Evolutionary conservation across 53 echinoderm and acorn worm genomes (phyloP).

Genomic region (Antedon mediterranea): DNA sequence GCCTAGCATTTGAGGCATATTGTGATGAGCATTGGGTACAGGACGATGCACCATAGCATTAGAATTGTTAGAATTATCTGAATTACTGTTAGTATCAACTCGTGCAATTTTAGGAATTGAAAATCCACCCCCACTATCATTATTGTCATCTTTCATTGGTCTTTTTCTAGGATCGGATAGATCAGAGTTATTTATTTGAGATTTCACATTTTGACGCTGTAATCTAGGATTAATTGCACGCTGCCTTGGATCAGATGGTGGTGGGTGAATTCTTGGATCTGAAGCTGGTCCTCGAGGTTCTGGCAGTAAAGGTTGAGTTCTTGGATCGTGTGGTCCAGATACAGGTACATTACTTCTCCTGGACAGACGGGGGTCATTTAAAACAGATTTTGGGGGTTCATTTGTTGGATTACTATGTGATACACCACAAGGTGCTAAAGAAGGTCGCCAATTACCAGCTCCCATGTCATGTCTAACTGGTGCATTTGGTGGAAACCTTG

Average conservation of each 20-base stretch:
- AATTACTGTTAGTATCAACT: conserved; percentile 26
- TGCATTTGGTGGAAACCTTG: conserved; percentile 1
- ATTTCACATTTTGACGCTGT: conserved; percentile 26
- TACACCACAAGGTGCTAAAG: not conserved
- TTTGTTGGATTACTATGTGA: not conserved
- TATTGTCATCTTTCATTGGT: not conserved
- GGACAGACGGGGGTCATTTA: conserved; percentile 35
- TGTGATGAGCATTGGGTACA: conserved; percentile 58
- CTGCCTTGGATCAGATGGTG: not conserved
- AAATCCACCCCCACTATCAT: conserved; percentile 12
- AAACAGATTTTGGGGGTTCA: conserved; percentile 4
- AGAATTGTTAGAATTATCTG: conserved; percentile 21
- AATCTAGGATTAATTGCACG: conserved; percentile 34
- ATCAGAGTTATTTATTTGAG: conserved; percentile 6
- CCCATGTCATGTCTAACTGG: not conserved
- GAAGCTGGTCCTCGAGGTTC: not conserved
- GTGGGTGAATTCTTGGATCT: not conserved
- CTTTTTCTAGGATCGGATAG: conserved; percentile 7
- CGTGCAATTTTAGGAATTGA: conserved; percentile 58
- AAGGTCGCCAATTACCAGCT: not conserved
- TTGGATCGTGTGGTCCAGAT: conserved; percentile 5
- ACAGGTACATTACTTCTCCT: conserved; percentile 2
- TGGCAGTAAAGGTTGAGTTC: not conserved
- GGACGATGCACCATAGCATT: conserved; percentile 34
- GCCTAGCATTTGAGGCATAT: conserved; percentile 27